Evolutionary conservation across 2,797 vertebrate species (phyloP), one percentile per base, ranked within the genome.

Genomic region (Anguilla pacifica): DNA sequence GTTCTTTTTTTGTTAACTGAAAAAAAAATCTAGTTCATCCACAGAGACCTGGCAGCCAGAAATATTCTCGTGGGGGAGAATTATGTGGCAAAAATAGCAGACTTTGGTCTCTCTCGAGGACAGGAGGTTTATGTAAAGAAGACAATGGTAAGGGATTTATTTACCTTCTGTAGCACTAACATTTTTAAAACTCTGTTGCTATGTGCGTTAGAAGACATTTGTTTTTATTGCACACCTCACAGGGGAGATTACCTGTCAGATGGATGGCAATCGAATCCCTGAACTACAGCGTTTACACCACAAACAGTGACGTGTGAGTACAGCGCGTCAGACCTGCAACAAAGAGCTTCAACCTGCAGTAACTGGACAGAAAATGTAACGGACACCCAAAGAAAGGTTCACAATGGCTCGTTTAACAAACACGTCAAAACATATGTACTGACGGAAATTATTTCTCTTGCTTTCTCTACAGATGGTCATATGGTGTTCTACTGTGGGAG

Each of bases 241-340:
- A 98, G 97, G 97, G 97, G 55, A 94, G 97, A 35, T 95, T 98
- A 90, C 97, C 97, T 0, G 97, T 98, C 87, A 93, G 97, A 93
- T 97, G 97, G 97, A 97, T 98, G 97, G 97, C 97, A 22, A 98
- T 98, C 0, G 97, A 98, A 87, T 98, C 97, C 17, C 92, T 98
- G 79, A 98, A 98, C 92, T 98, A 97, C 91, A 98, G 97, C 0
- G 97, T 98, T 51, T 98, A 98, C 74, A 98, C 97, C 57, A 96
- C 96, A 88, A 97, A 97, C 92, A 98, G 97, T 92, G 97, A 98
- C 1, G 97, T 98, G 97, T 98, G 92, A 97, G 97, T 95, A 88
- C 31, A 28, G 43, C 43, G 0, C 43, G 43, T 55, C 3, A 6
- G 13, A 39, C 15, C 13, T 5, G 31, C 31, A 17, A 6, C 74